phyloP scores from a whole-genome alignment of 2,888 invertebrate species.

The Barypeithes pellucidus region DNA sequence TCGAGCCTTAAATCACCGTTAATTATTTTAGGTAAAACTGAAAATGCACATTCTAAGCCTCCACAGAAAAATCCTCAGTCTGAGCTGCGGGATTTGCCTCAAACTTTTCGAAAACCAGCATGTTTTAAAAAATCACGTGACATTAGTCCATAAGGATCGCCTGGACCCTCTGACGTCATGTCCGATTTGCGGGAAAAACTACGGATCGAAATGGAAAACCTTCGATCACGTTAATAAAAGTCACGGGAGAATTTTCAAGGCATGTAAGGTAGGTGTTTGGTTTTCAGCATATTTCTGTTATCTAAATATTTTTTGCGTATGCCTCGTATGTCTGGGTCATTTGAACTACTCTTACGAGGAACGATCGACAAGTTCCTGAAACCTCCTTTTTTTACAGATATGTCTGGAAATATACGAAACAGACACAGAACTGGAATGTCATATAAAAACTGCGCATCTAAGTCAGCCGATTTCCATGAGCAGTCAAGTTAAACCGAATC shows the following conservation, averaged over 20 bases:
- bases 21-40: conserved; percentile 67
- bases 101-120: conserved; percentile 74
- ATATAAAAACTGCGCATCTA: conserved; percentile 70
- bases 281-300: neutral
- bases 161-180: conserved; percentile 73
- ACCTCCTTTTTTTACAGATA: conserved; percentile 58
- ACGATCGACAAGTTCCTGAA: neutral
- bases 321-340: neutral
- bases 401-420: conserved; percentile 75
- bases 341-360: conserved; percentile 6
- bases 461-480: conserved; percentile 41
- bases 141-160: conserved; percentile 71
- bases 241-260: conserved; percentile 74
- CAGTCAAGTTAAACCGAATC: conserved; percentile 30
- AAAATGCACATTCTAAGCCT: conserved; percentile 75
- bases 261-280: conserved; percentile 69
- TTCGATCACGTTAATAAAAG: conserved; percentile 76
- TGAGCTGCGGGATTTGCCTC: conserved; percentile 75
- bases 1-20: too few species aligned
- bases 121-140: conserved; percentile 74
- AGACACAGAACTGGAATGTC: conserved; percentile 71
- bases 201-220: conserved; percentile 76
- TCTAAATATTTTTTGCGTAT: neutral
- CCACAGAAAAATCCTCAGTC: conserved; percentile 74
- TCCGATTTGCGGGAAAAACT: conserved; percentile 76